Conservation (phyloP, 2,888 invertebrate genomes). For the Meteorus colon region DNA sequence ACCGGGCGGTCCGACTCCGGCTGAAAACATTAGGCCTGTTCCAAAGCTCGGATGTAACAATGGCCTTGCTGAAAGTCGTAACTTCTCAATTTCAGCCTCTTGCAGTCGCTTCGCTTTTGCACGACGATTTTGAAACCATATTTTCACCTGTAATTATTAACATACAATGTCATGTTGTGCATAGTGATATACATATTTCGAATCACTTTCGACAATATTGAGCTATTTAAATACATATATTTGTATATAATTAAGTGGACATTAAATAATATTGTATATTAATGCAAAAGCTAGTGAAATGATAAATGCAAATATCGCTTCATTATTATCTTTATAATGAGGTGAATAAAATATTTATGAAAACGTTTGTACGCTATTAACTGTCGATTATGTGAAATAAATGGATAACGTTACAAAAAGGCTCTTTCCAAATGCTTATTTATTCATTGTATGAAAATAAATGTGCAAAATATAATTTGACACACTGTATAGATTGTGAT, state of each 20-base stretch:
- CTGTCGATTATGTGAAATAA: constrained; percentile 68
- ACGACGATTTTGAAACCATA: constrained; percentile 85
- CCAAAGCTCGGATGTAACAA: constrained; percentile 84
- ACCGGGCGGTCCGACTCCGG: constrained; percentile 78
- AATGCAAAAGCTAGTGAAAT: too few species aligned
- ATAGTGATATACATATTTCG: not conserved
- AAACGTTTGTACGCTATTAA: constrained; percentile 23
- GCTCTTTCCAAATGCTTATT: constrained; percentile 64
- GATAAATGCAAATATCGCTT: too few species aligned
- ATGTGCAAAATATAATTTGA: constrained; percentile 66
- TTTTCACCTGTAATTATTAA: constrained; percentile 79
- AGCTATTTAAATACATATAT: too few species aligned
- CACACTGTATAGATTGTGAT: constrained; percentile 58
- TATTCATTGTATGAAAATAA: constrained; percentile 66
- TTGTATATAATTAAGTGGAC: too few species aligned
- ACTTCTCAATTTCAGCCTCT: constrained; percentile 95
- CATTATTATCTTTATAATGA: too few species aligned
- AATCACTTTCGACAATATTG: too few species aligned
- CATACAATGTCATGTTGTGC: not conserved
- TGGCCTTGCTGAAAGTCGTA: constrained; percentile 88
- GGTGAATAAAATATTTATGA: constrained; percentile 38
- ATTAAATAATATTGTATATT: too few species aligned
- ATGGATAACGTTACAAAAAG: constrained; percentile 59
- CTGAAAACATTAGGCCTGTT: constrained; percentile 75
- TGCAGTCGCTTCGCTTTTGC: constrained; percentile 98